Evolutionary conservation across 2,888 invertebrate species (phyloP).

Genomic region (Sarcophaga caerulescens): DNA sequence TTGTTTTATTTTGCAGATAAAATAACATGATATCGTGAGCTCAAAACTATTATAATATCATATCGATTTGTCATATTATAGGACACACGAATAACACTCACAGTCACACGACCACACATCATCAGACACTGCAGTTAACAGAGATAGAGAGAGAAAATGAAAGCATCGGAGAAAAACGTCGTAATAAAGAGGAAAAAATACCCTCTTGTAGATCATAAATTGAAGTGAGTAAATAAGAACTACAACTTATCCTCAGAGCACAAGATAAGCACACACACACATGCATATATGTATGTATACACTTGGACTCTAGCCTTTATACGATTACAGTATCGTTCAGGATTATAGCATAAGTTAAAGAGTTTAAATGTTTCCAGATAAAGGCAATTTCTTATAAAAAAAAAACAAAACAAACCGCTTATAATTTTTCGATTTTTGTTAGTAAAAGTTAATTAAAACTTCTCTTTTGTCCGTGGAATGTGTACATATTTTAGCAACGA

Average conservation of each 20-base stretch:
- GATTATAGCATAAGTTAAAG: too few species aligned
- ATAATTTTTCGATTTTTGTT: too few species aligned
- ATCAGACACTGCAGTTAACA: not conserved
- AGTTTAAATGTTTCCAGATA: too few species aligned
- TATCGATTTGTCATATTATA: conserved; percentile 64
- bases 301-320: too few species aligned
- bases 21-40: conserved; percentile 45
- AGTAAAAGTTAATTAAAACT: too few species aligned
- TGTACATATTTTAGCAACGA: too few species aligned
- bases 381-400: too few species aligned
- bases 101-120: not conserved
- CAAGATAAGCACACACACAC: not conserved
- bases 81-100: conserved; percentile 7
- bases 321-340: too few species aligned
- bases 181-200: conserved; percentile 1
- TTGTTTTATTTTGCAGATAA: conserved; percentile 43
- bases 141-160: conserved; percentile 11
- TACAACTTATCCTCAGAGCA: conserved; percentile 43
- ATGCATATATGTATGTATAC: not conserved
- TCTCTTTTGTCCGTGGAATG: too few species aligned
- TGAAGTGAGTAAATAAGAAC: conserved; percentile 49
- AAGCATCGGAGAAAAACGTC: not conserved
- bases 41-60: conserved; percentile 59
- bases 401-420: too few species aligned
- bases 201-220: conserved; percentile 46